Evolutionary conservation across 2,797 vertebrate genomes (phyloP).

Genomic region (Luscinia luscinia): DNA sequence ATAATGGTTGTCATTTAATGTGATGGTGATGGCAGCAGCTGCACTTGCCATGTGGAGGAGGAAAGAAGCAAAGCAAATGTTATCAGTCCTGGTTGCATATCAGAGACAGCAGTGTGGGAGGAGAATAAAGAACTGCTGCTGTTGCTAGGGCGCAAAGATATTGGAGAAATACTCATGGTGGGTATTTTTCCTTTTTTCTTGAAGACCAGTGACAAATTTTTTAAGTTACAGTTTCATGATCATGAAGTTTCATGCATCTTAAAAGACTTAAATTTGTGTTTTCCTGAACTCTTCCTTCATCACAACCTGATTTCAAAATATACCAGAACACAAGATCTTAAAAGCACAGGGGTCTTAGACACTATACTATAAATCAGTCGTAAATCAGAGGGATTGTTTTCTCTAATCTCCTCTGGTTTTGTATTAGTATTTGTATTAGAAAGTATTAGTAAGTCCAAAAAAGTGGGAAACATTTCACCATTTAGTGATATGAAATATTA

Average conservation of each 20-base stretch:
- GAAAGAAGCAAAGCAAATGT: conserved; percentile 60
- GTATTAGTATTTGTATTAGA: not conserved
- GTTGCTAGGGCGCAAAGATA: conserved; percentile 66
- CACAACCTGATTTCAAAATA: not conserved
- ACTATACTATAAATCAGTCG: not conserved
- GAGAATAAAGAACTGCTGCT: conserved; percentile 52
- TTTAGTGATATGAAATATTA: not conserved
- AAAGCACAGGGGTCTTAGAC: not conserved
- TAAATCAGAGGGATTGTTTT: not conserved
- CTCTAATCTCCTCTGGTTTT: not conserved
- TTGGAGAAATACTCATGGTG: conserved; percentile 1
- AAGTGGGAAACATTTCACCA: not conserved
- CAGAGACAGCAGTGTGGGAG: conserved; percentile 50
- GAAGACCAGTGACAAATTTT: not conserved
- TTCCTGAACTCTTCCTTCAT: not conserved
- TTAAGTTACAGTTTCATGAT: not conserved
- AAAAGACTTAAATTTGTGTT: not conserved
- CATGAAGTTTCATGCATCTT: not conserved
- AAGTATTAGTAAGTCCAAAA: not conserved
- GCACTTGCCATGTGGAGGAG: conserved; percentile 62
- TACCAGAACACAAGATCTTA: not conserved
- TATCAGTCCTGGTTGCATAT: conserved; percentile 47
- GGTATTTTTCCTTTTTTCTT: not conserved
- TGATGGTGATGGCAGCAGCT: conserved; percentile 52
- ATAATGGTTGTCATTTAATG: conserved; percentile 45